Conservation (phyloP, 1,140 invertebrate genomes). For the Tetramorium simillimum region DNA sequence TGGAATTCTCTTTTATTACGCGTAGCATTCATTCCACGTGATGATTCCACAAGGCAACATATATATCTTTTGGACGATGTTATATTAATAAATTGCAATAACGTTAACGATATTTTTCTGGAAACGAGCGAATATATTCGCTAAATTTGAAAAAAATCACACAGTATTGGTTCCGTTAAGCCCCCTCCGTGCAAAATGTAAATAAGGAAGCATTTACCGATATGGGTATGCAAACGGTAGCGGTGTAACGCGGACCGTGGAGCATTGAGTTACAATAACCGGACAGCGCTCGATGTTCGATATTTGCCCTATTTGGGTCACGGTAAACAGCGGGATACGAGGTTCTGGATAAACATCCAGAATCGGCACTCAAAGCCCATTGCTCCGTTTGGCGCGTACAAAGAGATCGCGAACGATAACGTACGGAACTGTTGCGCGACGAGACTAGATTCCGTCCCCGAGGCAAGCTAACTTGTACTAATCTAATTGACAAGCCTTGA, state of each 20-base stretch:
- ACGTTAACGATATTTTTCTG: neutral
- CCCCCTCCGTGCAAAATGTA: neutral
- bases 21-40: neutral
- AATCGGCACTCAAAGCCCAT: neutral
- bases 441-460: constrained; percentile 39
- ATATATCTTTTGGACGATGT: neutral
- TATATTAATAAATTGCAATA: neutral
- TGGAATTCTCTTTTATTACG: neutral
- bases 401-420: constrained; percentile 36
- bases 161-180: neutral
- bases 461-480: constrained; percentile 53
- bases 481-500: constrained; percentile 68
- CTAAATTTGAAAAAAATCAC: neutral
- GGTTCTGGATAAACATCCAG: constrained; percentile 11
- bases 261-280: constrained; percentile 20
- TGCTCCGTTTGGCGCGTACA: neutral
- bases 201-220: neutral
- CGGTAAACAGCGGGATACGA: constrained; percentile 22
- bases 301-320: constrained; percentile 29
- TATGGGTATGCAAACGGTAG: neutral
- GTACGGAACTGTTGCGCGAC: constrained; percentile 4
- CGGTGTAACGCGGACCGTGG: neutral
- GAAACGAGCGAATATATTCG: neutral
- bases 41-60: neutral
- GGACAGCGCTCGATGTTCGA: neutral